phyloP scores from a whole-genome alignment of 2,888 invertebrate species.

The Oligia strigilis region DNA sequence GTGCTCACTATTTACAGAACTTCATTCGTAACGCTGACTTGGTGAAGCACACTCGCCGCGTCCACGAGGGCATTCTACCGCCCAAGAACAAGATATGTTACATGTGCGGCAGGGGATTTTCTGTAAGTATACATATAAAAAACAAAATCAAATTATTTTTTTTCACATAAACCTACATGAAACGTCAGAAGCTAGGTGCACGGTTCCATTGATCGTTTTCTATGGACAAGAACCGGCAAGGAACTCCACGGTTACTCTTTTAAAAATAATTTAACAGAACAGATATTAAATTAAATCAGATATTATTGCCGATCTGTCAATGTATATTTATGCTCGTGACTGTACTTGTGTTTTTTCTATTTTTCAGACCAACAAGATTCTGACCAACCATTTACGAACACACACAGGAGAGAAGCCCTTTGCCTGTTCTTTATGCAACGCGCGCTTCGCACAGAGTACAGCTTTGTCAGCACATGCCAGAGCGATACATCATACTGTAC shows the following conservation, averaged over 20 bases:
- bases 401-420: slow-evolving; percentile 83
- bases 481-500: slow-evolving; percentile 31
- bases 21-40: slow-evolving; percentile 77
- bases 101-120: slow-evolving; percentile 80
- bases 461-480: slow-evolving; percentile 41
- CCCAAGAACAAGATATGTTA: slow-evolving; percentile 82
- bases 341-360: not conserved
- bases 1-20: slow-evolving; percentile 67
- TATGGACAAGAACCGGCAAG: too few relatives aligned
- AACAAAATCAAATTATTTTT: too few relatives aligned
- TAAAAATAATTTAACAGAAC: too few relatives aligned
- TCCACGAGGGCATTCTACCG: slow-evolving; percentile 78
- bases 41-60: slow-evolving; percentile 68
- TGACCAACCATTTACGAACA: slow-evolving; percentile 78
- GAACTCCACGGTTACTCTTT: too few relatives aligned
- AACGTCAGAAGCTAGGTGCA: too few relatives aligned
- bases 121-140: slow-evolving; percentile 70
- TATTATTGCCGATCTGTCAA: not conserved
- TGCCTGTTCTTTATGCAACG: slow-evolving; percentile 76
- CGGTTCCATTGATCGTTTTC: too few relatives aligned
- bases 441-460: slow-evolving; percentile 79
- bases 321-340: not conserved
- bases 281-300: too few relatives aligned
- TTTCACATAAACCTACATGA: too few relatives aligned
- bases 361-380: slow-evolving; percentile 78